These are phyloP conservation scores for Apeltes quadracus DNA, from an alignment of 2,113 vertebrate genomes.

Conservation along the genomic window DNA sequence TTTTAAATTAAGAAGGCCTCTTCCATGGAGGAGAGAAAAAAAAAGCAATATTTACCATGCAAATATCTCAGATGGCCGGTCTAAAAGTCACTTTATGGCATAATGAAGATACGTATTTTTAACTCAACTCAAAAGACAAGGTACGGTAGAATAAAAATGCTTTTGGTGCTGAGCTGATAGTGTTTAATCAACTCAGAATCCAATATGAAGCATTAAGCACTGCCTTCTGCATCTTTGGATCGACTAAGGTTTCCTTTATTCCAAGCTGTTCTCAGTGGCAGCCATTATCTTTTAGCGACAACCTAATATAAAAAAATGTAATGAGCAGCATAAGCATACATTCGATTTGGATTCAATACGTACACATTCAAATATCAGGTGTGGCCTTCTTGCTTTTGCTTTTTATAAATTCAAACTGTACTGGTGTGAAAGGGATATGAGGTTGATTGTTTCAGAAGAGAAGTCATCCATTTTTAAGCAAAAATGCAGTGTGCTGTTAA, in stretches of 20 bases:
- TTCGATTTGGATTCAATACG: background rate
- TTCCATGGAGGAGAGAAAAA: no score
- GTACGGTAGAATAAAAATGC: background rate
- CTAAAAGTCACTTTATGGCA: constrained; percentile 19
- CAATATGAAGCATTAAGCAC: background rate
- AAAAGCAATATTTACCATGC: background rate
- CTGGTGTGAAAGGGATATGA: background rate
- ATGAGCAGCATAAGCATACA: background rate
- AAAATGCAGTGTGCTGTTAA: background rate
- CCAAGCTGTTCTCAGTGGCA: background rate
- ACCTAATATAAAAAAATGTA: background rate
- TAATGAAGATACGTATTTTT: background rate
- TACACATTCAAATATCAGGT: background rate
- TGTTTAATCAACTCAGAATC: background rate
- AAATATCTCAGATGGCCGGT: constrained; percentile 23
- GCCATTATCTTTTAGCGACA: background rate
- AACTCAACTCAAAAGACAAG: background rate
- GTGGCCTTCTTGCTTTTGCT: background rate
- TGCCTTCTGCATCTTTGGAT: background rate
- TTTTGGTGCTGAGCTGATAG: background rate
- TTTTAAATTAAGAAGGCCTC: background rate
- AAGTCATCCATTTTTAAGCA: background rate
- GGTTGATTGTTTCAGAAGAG: background rate
- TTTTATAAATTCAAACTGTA: background rate
- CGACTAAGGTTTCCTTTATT: background rate